phyloP scores from a whole-genome alignment of 23 tunicate genomes.

The Ascidia mentula region DNA sequence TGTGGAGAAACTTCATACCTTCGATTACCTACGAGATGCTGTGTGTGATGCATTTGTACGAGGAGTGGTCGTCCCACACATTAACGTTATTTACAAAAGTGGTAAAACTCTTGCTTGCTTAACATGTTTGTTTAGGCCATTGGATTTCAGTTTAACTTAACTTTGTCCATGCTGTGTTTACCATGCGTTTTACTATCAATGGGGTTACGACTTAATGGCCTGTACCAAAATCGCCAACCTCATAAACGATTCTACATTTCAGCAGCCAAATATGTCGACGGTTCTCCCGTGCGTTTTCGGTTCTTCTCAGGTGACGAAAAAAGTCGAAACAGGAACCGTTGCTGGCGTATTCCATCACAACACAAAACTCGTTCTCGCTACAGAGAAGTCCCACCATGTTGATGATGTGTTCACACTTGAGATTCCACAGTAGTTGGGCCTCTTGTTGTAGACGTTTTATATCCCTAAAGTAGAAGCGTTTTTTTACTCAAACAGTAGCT shows the following conservation, averaged over 20 bases:
- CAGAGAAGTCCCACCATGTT: neutral
- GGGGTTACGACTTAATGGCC: no score
- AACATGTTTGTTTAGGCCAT: no score
- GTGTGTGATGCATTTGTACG: no score
- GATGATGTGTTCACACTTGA: neutral
- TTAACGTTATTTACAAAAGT: no score
- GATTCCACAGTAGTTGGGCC: neutral
- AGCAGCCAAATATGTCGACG: neutral
- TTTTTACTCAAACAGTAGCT: no score
- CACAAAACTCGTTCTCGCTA: conserved; percentile 4
- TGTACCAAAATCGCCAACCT: no score
- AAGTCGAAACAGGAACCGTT: conserved; percentile 10
- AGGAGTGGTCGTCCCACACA: no score
- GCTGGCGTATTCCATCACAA: conserved; percentile 5
- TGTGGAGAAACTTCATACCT: neutral
- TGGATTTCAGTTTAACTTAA: no score
- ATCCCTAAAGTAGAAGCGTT: neutral
- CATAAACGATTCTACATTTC: neutral
- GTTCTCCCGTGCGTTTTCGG: neutral
- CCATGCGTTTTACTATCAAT: no score
- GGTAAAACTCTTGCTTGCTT: no score
- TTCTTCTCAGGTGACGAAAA: neutral
- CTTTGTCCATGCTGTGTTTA: no score
- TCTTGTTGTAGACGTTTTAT: neutral
- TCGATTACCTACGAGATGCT: neutral